phyloP scores from a whole-genome alignment of 2,888 invertebrate genomes.

The Lepeophtheirus nordmannii region DNA sequence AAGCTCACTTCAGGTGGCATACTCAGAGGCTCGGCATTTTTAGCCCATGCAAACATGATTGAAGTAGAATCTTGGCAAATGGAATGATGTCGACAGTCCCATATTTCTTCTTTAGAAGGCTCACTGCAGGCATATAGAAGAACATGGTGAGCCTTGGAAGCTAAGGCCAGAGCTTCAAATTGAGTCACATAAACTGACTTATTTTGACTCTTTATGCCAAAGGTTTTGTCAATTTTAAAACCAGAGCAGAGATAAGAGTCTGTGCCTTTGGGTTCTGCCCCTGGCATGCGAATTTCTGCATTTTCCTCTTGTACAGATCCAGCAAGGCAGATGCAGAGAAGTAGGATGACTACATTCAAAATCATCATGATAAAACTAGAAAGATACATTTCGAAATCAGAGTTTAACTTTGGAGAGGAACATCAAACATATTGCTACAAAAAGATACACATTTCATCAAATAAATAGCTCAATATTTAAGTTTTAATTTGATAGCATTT shows the following conservation, averaged over 20 bases:
- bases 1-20: slow-evolving; percentile 43
- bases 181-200: not conserved
- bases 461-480: no score
- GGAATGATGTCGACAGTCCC: slow-evolving; percentile 39
- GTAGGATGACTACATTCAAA: not conserved
- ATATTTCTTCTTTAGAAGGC: slow-evolving; percentile 29
- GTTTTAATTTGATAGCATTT: no score
- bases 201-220: not conserved
- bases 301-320: not conserved
- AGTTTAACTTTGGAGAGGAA: no score
- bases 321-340: not conserved
- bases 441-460: no score
- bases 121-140: slow-evolving; percentile 42
- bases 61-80: slow-evolving; percentile 33
- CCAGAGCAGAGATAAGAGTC: slow-evolving; percentile 20
- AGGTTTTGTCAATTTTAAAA: not conserved
- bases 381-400: no score
- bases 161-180: slow-evolving; percentile 39
- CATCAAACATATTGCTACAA: no score
- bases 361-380: no score
- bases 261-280: not conserved
- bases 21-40: slow-evolving; percentile 42
- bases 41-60: slow-evolving; percentile 46
- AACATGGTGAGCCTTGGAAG: slow-evolving; percentile 43
- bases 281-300: not conserved